Base-by-base conservation (phyloP, 2,113 vertebrate species). In the Pelmatolapia mariae region DNA sequence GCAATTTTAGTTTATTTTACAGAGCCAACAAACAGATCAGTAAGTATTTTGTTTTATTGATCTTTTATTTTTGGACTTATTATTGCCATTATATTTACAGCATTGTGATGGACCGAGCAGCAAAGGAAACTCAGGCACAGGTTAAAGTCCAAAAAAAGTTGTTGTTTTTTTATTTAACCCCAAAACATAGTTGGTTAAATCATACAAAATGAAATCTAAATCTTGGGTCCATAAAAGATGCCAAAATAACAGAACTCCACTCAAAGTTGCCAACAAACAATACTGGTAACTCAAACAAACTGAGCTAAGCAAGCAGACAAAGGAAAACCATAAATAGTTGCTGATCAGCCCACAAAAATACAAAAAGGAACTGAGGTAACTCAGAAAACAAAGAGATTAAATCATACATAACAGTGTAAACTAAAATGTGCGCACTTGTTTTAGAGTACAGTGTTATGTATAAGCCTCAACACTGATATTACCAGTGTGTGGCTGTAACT, bases 191-290 rank as follows among this genome's bases (percentile, higher is more conserved):
- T 63, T 61, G 16, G 9, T 61, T 61, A 61, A 63, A 33, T 63
- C 59, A 1, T 7, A 7, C 18, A 3, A 33, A 10, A 22, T n/a
- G 0, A 33, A 33, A 31, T 29, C 3, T 1, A 59, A 59, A 59
- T 19, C 57, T 61, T 61, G 29, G 57, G 1, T 33, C 29, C 57
- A 61, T 61, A 61, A 61, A 61, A 61, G 29, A 61, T 0, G 9
- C 29, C 0, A 61, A 19, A 61, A 33, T 61, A 61, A 33, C 9
- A 61, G 59, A 19, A 33, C 29, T 33, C 16, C 29, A 33, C 29
- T 61, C 29, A 19, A 33, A 33, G 16, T 61, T 61, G 29, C 0
- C 0, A 61, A 19, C 59, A 61, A 61, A 33, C 29, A 61, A 33
- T 4, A 19, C 9, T 33, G 29, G 29, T 11, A 61, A 61, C 9